These are phyloP conservation scores for Eciton burchellii DNA, from an alignment of 1,140 invertebrate species.

Conservation along the genomic window DNA sequence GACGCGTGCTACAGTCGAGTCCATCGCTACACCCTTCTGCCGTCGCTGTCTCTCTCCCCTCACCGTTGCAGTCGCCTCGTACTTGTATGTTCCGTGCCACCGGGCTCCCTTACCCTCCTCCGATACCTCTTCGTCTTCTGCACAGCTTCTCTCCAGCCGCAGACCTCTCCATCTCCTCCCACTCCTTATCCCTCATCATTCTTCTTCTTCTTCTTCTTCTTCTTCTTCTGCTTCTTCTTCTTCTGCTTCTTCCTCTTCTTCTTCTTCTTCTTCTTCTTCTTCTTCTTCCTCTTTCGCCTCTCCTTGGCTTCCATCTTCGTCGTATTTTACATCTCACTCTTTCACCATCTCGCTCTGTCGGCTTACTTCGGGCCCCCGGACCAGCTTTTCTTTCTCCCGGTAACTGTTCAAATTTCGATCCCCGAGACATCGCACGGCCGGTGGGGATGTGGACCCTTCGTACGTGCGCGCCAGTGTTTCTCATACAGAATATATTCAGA, in stretches of 20 bases:
- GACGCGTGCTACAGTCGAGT: conserved; percentile 49
- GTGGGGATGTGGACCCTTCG: conserved; percentile 76
- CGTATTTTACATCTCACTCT: conserved; percentile 16
- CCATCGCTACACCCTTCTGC: conserved; percentile 45
- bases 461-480: conserved; percentile 73
- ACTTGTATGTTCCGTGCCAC: conserved; percentile 65
- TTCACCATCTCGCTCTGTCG: conserved; percentile 53
- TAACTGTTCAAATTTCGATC: conserved; percentile 85
- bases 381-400: conserved; percentile 82
- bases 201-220: conserved; percentile 46
- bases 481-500: conserved; percentile 64
- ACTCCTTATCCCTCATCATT: conserved; percentile 53
- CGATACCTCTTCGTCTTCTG: conserved; percentile 66
- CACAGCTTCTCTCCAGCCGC: conserved; percentile 70
- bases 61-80: conserved; percentile 44
- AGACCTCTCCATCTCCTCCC: conserved; percentile 57
- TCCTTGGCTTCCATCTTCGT: conserved; percentile 39
- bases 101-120: conserved; percentile 63
- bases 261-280: conserved; percentile 45
- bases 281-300: conserved; percentile 39
- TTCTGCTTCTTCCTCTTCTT: conserved; percentile 52
- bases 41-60: conserved; percentile 52
- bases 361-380: conserved; percentile 70
- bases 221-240: conserved; percentile 57
- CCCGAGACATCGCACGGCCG: conserved; percentile 69